Conservation (phyloP, 2,113 vertebrate genomes). For the Stigmatopora nigra region DNA sequence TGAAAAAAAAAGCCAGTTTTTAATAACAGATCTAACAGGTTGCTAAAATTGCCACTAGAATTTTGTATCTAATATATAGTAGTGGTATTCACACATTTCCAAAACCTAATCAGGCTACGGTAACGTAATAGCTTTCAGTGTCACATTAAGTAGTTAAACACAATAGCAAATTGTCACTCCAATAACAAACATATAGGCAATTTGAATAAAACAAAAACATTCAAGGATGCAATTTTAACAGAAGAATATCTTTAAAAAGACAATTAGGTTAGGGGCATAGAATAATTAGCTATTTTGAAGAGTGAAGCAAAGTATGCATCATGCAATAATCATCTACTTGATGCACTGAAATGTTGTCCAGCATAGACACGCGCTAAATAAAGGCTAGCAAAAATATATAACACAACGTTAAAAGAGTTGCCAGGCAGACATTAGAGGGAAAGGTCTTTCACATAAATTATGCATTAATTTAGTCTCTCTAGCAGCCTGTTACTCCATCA, state of each 20-base stretch:
- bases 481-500: not conserved
- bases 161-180: not conserved
- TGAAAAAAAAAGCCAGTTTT: no score
- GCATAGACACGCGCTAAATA: not conserved
- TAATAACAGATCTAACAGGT: no score
- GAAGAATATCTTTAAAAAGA: no score
- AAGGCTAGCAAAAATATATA: not conserved
- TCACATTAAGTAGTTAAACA: not conserved
- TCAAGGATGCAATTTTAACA: no score
- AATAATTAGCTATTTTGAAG: no score
- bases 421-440: not conserved
- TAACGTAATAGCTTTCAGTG: conserved; percentile 20
- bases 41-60: no score
- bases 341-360: not conserved
- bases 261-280: no score
- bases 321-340: not conserved
- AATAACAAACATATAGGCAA: no score
- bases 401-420: not conserved
- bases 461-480: not conserved
- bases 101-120: no score
- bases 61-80: no score
- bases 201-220: no score
- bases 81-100: not conserved
- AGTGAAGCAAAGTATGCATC: no score
- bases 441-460: not conserved